Evolutionary conservation across 2,113 vertebrate species (phyloP).

Genomic region (Brevimyrus niger): DNA sequence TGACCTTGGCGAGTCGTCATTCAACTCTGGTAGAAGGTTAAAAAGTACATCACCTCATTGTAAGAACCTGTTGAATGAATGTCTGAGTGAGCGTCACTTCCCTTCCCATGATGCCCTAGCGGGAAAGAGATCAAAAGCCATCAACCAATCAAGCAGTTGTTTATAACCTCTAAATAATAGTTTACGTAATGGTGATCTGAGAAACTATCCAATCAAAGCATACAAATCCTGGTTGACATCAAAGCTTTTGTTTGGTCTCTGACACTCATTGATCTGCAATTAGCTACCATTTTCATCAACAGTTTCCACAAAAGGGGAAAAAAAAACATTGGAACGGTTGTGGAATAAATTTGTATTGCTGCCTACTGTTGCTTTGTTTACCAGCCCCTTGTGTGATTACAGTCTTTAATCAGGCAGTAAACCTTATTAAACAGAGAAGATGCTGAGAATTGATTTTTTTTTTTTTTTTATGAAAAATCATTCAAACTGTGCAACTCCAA

Average conservation of each 20-base stretch:
- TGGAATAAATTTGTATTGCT: not conserved
- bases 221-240: conserved; percentile 25
- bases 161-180: not conserved
- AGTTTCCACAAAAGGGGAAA: not conserved
- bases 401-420: not conserved
- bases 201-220: not conserved
- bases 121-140: not conserved
- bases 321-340: not conserved
- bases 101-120: not conserved
- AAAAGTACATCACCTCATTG: conserved; percentile 12
- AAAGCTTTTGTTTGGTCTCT: conserved; percentile 9
- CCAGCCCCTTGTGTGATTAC: not conserved
- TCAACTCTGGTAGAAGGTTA: conserved; percentile 21
- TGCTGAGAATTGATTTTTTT: not conserved
- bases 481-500: not conserved
- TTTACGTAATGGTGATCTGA: not conserved
- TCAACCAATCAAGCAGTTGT: not conserved
- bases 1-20: not conserved
- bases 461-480: not conserved
- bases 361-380: conserved; percentile 15
- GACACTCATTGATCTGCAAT: conserved; percentile 16
- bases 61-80: not conserved
- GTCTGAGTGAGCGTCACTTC: not conserved
- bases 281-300: conserved; percentile 15
- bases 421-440: not conserved